These are phyloP conservation scores for Drosophila serrata DNA, from an alignment of 1,140 invertebrate genomes.

Conservation along the genomic window DNA sequence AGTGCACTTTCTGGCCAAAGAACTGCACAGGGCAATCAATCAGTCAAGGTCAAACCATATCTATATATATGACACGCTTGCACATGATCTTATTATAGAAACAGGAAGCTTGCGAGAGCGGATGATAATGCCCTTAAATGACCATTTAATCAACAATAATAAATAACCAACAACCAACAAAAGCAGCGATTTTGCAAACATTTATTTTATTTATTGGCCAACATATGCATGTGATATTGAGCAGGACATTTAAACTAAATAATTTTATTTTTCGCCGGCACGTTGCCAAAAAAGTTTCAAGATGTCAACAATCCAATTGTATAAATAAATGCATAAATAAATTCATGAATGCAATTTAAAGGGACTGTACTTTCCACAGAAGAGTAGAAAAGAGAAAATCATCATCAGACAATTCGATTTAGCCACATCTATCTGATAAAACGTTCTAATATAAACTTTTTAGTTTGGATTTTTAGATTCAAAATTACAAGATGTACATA, in stretches of 20 bases:
- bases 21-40: background rate
- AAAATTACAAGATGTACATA: background rate
- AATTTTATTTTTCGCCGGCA: constrained; percentile 48
- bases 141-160: constrained; percentile 30
- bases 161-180: constrained; percentile 13
- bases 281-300: constrained; percentile 56
- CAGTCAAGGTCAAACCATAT: constrained; percentile 9
- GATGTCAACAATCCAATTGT: constrained; percentile 55
- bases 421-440: background rate
- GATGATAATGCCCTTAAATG: constrained; percentile 52
- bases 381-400: background rate
- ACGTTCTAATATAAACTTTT: background rate
- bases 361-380: background rate
- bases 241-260: constrained; percentile 52
- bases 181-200: constrained; percentile 22
- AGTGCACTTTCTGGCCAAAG: constrained; percentile 20
- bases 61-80: constrained; percentile 11
- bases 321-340: constrained; percentile 10
- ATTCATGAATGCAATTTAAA: background rate
- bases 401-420: background rate
- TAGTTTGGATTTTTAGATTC: background rate
- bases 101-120: constrained; percentile 28
- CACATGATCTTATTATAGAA: constrained; percentile 31
- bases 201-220: constrained; percentile 16
- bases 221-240: constrained; percentile 28